Conservation (phyloP, 2,797 vertebrate genomes). For the Pristis pectinata region DNA sequence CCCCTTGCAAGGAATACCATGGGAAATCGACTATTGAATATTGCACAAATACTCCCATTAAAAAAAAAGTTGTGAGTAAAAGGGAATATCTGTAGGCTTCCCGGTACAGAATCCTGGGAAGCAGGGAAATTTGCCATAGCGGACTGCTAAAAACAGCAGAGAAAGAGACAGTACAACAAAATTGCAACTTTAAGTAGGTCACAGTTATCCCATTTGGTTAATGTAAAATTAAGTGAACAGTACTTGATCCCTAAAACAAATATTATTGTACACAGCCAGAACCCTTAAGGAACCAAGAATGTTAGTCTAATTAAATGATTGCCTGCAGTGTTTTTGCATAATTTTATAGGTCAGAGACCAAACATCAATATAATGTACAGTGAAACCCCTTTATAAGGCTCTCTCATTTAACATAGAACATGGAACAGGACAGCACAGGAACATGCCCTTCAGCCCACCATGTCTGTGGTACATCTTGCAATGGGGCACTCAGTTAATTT, state of each 20-base stretch:
- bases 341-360: neutral
- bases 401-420: neutral
- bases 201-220: constrained; percentile 4
- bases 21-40: neutral
- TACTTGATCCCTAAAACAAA: constrained; percentile 25
- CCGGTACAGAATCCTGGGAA: neutral
- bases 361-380: neutral
- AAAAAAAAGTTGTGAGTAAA: neutral
- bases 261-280: constrained; percentile 24
- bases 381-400: neutral
- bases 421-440: too few species aligned
- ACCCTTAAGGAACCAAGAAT: neutral
- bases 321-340: neutral
- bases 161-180: neutral
- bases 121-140: neutral
- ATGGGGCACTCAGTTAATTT: neutral
- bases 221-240: constrained; percentile 1
- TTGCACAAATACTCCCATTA: neutral
- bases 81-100: neutral
- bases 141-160: neutral
- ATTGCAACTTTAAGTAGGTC: constrained; percentile 29
- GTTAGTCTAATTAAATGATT: neutral
- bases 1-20: neutral
- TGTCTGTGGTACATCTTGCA: neutral
- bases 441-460: too few species aligned